Evolutionary conservation across 2,797 vertebrate genomes (phyloP).

Genomic region (Botia kubotai): DNA sequence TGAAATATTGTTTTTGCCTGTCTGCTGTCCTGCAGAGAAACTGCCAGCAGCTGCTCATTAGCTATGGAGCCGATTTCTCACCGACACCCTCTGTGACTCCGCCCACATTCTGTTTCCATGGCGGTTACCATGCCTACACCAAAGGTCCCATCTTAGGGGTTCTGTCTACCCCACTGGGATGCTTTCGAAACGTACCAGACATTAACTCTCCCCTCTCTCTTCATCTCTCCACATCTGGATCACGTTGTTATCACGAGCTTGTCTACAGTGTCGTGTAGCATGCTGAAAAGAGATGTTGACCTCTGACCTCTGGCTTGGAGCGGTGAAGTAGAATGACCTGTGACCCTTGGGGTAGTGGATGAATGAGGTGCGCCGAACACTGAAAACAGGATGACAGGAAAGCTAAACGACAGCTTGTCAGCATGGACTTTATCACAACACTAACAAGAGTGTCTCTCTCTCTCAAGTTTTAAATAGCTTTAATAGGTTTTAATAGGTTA

Average conservation of each 20-base stretch:
- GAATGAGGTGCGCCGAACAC: slow-evolving; percentile 52
- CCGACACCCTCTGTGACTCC: slow-evolving; percentile 43
- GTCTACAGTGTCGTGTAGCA: slow-evolving; percentile 27
- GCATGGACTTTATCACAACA: slow-evolving; percentile 51
- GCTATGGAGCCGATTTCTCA: slow-evolving; percentile 61
- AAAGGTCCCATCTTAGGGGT: slow-evolving; percentile 46
- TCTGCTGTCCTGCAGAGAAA: slow-evolving; percentile 55
- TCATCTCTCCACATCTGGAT: slow-evolving; percentile 40
- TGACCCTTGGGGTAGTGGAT: slow-evolving; percentile 34
- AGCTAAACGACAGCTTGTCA: slow-evolving; percentile 51
- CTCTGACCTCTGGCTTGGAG: slow-evolving; percentile 37
- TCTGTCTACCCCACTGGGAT: slow-evolving; percentile 49
- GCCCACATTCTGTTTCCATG: slow-evolving; percentile 54
- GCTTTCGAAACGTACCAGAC: slow-evolving; percentile 41
- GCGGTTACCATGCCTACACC: slow-evolving; percentile 48
- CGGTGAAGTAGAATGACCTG: slow-evolving; percentile 48
- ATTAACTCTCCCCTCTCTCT: slow-evolving; percentile 2
- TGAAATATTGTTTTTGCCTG: slow-evolving; percentile 53
- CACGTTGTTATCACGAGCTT: slow-evolving; percentile 21
- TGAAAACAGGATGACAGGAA: slow-evolving; percentile 51
- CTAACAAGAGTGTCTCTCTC: slow-evolving; percentile 34
- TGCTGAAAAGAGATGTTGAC: slow-evolving; percentile 55
- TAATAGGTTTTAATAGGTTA: background rate
- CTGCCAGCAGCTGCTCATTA: slow-evolving; percentile 67
- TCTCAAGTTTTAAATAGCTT: background rate